A percentile compares a stretch with the other conserved stretches of the same genome.
These are phyloP conservation scores for Temnothorax unifasciatus DNA, from an alignment of 2,888 invertebrate genomes.

Conservation along the genomic window DNA sequence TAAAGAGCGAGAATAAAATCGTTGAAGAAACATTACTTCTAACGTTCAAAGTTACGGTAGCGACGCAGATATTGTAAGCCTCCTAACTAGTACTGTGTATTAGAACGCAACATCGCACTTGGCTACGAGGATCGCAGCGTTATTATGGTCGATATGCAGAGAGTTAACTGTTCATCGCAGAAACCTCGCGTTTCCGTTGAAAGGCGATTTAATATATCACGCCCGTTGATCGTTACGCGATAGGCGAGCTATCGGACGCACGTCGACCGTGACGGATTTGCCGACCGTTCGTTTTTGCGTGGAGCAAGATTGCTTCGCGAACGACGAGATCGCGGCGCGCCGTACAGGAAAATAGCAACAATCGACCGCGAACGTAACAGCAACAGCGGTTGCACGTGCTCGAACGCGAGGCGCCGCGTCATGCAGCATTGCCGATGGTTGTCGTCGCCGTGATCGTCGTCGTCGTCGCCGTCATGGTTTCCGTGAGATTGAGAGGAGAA, in stretches of 20 bases:
- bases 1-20: not conserved
- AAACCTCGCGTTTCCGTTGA: slow-evolving; percentile 49
- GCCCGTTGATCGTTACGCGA: slow-evolving; percentile 71
- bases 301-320: slow-evolving; percentile 43
- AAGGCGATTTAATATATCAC: slow-evolving; percentile 56
- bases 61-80: not conserved
- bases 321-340: slow-evolving; percentile 20
- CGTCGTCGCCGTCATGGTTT: slow-evolving; percentile 47
- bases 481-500: slow-evolving; percentile 56
- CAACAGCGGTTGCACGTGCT: slow-evolving; percentile 36
- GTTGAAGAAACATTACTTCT: not conserved
- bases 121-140: slow-evolving; percentile 30
- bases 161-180: slow-evolving; percentile 52
- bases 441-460: slow-evolving; percentile 45
- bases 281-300: slow-evolving; percentile 41
- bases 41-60: slow-evolving; percentile 7
- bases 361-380: slow-evolving; percentile 50
- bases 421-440: slow-evolving; percentile 48
- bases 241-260: slow-evolving; percentile 64
- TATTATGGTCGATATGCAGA: slow-evolving; percentile 46
- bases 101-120: slow-evolving; percentile 25
- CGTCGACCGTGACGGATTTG: slow-evolving; percentile 70
- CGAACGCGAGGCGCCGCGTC: slow-evolving; percentile 50
- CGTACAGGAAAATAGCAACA: slow-evolving; percentile 52
- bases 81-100: slow-evolving; percentile 14